Conservation (phyloP, 2,113 vertebrate species). For the Genyomyrus donnyi region DNA sequence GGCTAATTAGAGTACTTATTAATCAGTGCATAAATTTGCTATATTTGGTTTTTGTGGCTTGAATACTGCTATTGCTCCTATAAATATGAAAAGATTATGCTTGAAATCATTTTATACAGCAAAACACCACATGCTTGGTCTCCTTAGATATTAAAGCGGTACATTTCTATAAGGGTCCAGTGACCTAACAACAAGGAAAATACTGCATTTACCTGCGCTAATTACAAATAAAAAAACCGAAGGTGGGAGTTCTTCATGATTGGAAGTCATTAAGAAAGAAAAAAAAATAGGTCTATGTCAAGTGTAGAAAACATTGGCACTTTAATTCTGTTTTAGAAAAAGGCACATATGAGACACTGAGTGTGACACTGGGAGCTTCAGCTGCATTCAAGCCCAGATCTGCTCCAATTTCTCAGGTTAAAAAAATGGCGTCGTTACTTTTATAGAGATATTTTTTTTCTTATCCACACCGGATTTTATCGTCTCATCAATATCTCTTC, state of each 20-base stretch:
- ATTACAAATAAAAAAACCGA: neutral
- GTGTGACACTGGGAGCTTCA: neutral
- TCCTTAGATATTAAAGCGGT: neutral
- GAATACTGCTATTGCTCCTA: neutral
- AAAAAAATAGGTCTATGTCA: neutral
- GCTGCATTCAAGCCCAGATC: neutral
- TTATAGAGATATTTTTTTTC: neutral
- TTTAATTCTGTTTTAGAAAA: neutral
- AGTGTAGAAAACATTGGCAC: neutral
- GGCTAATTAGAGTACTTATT: slow-evolving; percentile 1
- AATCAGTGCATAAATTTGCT: slow-evolving; percentile 9
- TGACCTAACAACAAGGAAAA: neutral
- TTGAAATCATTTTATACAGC: neutral
- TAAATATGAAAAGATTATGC: neutral
- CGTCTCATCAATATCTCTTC: neutral
- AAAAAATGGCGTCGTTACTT: slow-evolving; percentile 4
- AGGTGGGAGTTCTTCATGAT: neutral
- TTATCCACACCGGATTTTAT: neutral
- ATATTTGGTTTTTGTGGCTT: neutral
- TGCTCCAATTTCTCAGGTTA: neutral
- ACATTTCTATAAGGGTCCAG: neutral
- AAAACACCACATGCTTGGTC: neutral
- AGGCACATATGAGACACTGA: too few species aligned
- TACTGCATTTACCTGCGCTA: neutral
- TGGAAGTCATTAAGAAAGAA: neutral